Evolutionary conservation across 2,113 vertebrate genomes (phyloP), one percentile per base, ranked within the genome.

Genomic region (Trochalopteron elliotii): DNA sequence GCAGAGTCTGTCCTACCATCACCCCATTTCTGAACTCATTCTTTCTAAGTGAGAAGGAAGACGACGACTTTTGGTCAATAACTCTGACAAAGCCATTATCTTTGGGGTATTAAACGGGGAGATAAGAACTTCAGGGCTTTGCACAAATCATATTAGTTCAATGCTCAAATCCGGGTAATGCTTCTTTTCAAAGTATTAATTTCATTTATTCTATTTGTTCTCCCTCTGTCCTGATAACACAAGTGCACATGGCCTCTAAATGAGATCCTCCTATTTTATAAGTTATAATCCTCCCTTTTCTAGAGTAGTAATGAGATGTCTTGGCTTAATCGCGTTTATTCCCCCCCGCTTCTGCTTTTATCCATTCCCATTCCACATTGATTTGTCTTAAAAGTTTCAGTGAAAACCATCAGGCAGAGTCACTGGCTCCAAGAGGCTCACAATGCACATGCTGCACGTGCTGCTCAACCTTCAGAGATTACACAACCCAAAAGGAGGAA

Each of bases 131-230:
- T 96, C 60, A 89, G 90, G 59, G 94, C 91, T 96, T 95, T 92
- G 53, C 86, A 96, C 85, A 97, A 98, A 97, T 97, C 96, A 97
- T 89, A 97, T 98, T 98, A 97, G 96, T 92, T 96, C 94, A 89
- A 80, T 96, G 94, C 74, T 90, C 65, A 90, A 97, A 92, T 96
- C 94, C 19, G 50, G 80, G 72, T 90, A 89, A 87, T 95, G 95
- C 96, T 96, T 96, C 97, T 97, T 97, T 96, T 96, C 88, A 85
- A 94, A 96, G 95, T 93, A 97, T 98, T 98, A 97, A 98, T 98
- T 98, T 97, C 96, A 97, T 97, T 97, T 98, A 97, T 97, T 97
- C 96, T 97, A 96, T 96, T 97, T 97, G 94, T 94, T 97, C 89
- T 97, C 85, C 70, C 83, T 93, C 88, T 96, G 93, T 92, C 81